Conservation (phyloP, 2,113 vertebrate genomes). For the Crotalus viridis region DNA sequence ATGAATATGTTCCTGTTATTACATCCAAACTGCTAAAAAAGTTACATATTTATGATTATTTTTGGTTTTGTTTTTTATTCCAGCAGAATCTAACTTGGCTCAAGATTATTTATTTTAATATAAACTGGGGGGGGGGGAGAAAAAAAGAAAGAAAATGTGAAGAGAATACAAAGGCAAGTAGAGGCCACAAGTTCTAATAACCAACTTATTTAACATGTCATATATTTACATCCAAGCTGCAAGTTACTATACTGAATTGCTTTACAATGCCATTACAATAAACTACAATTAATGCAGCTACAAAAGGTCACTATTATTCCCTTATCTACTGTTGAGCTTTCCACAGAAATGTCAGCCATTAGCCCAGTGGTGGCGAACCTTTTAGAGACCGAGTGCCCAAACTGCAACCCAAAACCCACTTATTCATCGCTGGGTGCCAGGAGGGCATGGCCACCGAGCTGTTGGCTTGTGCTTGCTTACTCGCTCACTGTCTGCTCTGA, state of each 20-base stretch:
- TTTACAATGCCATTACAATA: slow-evolving; percentile 24
- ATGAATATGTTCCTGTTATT: not conserved
- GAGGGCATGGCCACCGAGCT: too few species aligned
- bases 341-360: not conserved
- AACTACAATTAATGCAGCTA: not conserved
- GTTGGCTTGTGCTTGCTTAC: too few species aligned
- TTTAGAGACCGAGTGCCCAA: too few species aligned
- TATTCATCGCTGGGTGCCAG: too few species aligned
- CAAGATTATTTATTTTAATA: not conserved
- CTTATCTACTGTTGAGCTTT: not conserved
- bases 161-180: slow-evolving; percentile 28
- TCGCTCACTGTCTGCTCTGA: too few species aligned
- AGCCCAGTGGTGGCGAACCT: too few species aligned
- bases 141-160: not conserved
- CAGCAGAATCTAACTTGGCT: slow-evolving; percentile 13
- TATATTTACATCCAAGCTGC: slow-evolving; percentile 61
- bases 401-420: too few species aligned
- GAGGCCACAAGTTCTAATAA: slow-evolving; percentile 38
- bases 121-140: not conserved
- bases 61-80: slow-evolving; percentile 1
- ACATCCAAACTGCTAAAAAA: not conserved
- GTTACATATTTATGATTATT: not conserved
- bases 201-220: slow-evolving; percentile 59
- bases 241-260: slow-evolving; percentile 45
- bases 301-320: not conserved